These are phyloP conservation scores for Okamejei kenojei DNA, from an alignment of 2,797 vertebrate genomes.

Conservation along the genomic window DNA sequence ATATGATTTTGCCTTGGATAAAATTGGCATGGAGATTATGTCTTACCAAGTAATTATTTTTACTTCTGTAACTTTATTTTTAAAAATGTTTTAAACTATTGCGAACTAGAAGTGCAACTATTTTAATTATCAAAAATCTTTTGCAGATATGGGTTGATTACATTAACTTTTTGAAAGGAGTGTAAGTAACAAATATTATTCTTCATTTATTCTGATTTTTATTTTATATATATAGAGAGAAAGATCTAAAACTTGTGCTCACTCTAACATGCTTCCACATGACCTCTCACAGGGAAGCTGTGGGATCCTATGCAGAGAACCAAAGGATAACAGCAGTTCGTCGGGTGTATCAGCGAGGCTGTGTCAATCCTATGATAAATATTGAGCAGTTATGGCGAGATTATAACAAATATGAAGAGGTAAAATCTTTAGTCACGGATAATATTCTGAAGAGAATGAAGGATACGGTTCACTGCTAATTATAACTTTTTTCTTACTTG, in stretches of 20 bases:
- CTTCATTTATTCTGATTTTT: not conserved
- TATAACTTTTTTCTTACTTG: too few relatives aligned
- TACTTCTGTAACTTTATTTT: not conserved
- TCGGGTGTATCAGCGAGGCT: slow-evolving; percentile 94
- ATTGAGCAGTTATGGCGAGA: slow-evolving; percentile 98
- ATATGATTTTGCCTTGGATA: slow-evolving; percentile 97
- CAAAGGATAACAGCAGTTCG: slow-evolving; percentile 96
- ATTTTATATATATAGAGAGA: too few relatives aligned
- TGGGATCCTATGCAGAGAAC: slow-evolving; percentile 97
- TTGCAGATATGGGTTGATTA: slow-evolving; percentile 98
- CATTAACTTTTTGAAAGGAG: slow-evolving; percentile 99
- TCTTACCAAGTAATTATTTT: slow-evolving; percentile 81
- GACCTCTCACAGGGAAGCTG: slow-evolving; percentile 73
- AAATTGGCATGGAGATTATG: slow-evolving; percentile 99
- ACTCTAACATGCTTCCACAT: not conserved
- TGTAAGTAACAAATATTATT: slow-evolving; percentile 71
- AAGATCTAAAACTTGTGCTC: not conserved
- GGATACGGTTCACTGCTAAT: not conserved
- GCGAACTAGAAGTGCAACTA: not conserved
- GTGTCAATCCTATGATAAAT: slow-evolving; percentile 99
- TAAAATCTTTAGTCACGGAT: slow-evolving; percentile 48
- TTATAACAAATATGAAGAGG: slow-evolving; percentile 99
- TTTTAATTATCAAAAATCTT: slow-evolving; percentile 42
- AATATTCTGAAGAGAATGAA: not conserved
- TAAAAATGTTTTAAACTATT: not conserved